Evolutionary conservation across 2,888 invertebrate species (phyloP).

Genomic region (Aproaerema taeniolella): DNA sequence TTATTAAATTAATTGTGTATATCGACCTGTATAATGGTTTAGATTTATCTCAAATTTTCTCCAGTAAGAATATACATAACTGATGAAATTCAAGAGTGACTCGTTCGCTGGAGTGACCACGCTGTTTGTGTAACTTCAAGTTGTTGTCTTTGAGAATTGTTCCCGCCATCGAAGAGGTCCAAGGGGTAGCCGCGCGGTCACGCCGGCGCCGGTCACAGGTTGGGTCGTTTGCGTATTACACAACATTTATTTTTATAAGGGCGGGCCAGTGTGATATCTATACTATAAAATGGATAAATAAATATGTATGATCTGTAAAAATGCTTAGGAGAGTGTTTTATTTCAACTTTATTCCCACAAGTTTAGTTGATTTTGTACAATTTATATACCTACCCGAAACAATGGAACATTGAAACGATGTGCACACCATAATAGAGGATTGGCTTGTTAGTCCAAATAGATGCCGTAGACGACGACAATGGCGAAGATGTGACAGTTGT

Average conservation of each 20-base stretch:
- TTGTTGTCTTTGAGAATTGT: conserved; percentile 68
- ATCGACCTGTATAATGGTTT: conserved; percentile 76
- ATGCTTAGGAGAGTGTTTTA: conserved; percentile 55
- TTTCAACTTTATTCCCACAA: conserved; percentile 28
- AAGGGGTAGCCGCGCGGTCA: conserved; percentile 42
- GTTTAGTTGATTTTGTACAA: no score
- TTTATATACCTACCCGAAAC: no score
- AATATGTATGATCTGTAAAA: conserved; percentile 78
- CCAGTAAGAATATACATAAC: conserved; percentile 52
- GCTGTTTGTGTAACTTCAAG: conserved; percentile 59
- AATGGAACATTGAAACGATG: no score
- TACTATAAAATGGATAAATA: conserved; percentile 76
- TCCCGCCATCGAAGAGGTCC: conserved; percentile 35
- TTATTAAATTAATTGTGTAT: conserved; percentile 66
- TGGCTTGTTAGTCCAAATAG: conserved; percentile 81
- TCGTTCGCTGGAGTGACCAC: conserved; percentile 49
- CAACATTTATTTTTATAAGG: conserved; percentile 77
- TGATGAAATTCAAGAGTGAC: conserved; percentile 54
- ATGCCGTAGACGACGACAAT: conserved; percentile 81
- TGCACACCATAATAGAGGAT: no score
- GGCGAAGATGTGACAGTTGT: conserved; percentile 80
- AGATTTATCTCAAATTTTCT: conserved; percentile 64
- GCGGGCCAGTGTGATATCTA: conserved; percentile 78
- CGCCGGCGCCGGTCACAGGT: conserved; percentile 45
- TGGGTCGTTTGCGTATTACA: conserved; percentile 73